Conservation (phyloP, 2,797 vertebrate genomes). For the Chaenodraco wilsoni region DNA sequence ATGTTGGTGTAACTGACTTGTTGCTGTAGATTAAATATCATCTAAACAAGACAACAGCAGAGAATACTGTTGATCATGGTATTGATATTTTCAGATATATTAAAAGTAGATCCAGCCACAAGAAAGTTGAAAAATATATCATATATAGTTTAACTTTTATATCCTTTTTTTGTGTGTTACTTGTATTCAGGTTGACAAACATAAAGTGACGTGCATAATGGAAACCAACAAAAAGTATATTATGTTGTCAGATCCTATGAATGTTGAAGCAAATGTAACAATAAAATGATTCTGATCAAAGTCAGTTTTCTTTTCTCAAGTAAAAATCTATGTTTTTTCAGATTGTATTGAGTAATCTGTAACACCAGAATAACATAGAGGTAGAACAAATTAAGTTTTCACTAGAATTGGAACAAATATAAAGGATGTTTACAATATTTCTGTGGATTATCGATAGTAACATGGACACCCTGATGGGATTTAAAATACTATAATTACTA, state of each 20-base stretch:
- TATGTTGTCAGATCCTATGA: accelerated
- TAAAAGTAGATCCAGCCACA: too few species aligned
- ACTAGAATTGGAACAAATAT: too few species aligned
- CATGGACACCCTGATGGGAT: too few species aligned
- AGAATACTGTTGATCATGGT: neutral
- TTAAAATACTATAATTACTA: too few species aligned
- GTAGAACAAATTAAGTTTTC: too few species aligned
- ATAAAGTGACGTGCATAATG: neutral
- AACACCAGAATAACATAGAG: too few species aligned
- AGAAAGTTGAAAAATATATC: too few species aligned
- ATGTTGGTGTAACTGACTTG: neutral
- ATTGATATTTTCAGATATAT: too few species aligned
- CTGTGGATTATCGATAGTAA: too few species aligned
- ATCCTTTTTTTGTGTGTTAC: neutral
- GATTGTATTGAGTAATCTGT: too few species aligned
- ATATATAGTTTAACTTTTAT: too few species aligned
- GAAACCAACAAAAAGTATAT: neutral
- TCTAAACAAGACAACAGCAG: neutral
- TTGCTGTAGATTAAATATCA: neutral
- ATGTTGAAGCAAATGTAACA: neutral
- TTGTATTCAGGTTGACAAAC: neutral
- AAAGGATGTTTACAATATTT: too few species aligned
- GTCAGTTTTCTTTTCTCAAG: neutral
- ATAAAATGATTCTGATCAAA: neutral
- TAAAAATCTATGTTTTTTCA: neutral